Evolutionary conservation across 2,888 invertebrate species (phyloP).

Genomic region (Hypolimnas misippus): DNA sequence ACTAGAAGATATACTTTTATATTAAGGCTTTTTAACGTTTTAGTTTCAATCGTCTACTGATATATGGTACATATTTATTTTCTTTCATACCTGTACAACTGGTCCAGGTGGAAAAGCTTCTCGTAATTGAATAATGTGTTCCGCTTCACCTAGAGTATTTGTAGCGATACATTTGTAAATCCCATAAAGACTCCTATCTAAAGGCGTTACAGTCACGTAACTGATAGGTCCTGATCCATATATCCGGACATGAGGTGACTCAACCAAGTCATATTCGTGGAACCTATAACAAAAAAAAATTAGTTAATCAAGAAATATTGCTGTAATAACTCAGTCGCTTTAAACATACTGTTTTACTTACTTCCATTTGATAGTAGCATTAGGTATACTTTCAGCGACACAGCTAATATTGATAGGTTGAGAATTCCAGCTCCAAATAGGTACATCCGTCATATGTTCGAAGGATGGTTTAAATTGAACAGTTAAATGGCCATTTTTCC

Average conservation of each 20-base stretch:
- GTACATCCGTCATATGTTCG: slow-evolving; percentile 87
- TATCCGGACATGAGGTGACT: slow-evolving; percentile 84
- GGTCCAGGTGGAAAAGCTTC: slow-evolving; percentile 89
- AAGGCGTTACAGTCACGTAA: slow-evolving; percentile 87
- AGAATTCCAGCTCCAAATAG: slow-evolving; percentile 93
- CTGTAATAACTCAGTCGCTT: not conserved
- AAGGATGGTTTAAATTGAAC: slow-evolving; percentile 94
- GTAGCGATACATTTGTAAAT: slow-evolving; percentile 92
- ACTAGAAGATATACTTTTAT: too few relatives aligned
- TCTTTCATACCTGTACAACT: slow-evolving; percentile 75
- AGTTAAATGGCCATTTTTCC: slow-evolving; percentile 91
- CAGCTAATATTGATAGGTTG: slow-evolving; percentile 93
- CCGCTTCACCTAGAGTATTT: slow-evolving; percentile 88
- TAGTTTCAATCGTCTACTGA: too few relatives aligned
- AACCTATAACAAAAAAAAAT: slow-evolving; percentile 54
- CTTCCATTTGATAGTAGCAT: slow-evolving; percentile 95
- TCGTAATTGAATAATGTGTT: slow-evolving; percentile 87
- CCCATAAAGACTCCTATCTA: slow-evolving; percentile 87
- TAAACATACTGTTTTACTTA: slow-evolving; percentile 58
- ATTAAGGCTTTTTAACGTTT: too few relatives aligned
- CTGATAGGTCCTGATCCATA: slow-evolving; percentile 89
- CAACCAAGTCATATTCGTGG: slow-evolving; percentile 81
- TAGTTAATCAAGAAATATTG: not conserved
- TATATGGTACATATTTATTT: too few relatives aligned
- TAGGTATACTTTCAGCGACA: slow-evolving; percentile 94